Evolutionary conservation across 2,888 invertebrate species (phyloP), one percentile per base, ranked within the genome.

Genomic region (Spisula solida): DNA sequence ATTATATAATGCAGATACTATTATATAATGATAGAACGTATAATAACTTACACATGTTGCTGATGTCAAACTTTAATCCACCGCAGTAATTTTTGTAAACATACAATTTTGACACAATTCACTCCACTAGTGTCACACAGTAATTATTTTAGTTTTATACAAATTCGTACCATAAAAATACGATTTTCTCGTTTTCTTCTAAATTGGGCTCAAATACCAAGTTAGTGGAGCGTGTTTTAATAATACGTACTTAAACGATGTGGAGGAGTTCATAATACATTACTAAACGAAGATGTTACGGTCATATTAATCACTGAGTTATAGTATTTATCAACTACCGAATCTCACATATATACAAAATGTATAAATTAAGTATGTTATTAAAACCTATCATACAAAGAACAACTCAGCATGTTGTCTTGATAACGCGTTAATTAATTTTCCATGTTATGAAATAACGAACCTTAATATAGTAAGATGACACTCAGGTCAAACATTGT

Each of bases 151-250:
- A 34, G 75, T 75, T 34, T 16, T 75, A 55, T 81, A 51, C 81
- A 81, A 81, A 16, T 31, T 81, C 81, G 29, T 29, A 10, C 18
- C 41, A 55, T 51, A 51, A 56, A 81, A 56, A 34, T 51, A 48
- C 34, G 31, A 56, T 56, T 81, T 56, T 81, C 81, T 56, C 31
- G 41, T 47, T 41, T 41, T 41, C 41, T 41, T 41, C 41, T 41
- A 41, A 41, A 82, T n/a, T 70, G 66, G 66, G 70, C 47, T 47
- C n/a, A 82, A 70, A 82, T 82, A 82, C 47, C 82, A 47, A 82
- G 12, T 25, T 66, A 82, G 20, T 66, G 55, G 31, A 70, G 82
- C 82, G 82, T 82, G 41, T 66, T 82, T 82, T 60, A 70, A 82
- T 82, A 82, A 82, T 70, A 82, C 82, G 29, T 47, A 82, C 82